A percentile compares a stretch with the other conserved stretches of the same genome.
Evolutionary conservation across 2,888 invertebrate genomes (phyloP).

Genomic region (Girardia tigrina): DNA sequence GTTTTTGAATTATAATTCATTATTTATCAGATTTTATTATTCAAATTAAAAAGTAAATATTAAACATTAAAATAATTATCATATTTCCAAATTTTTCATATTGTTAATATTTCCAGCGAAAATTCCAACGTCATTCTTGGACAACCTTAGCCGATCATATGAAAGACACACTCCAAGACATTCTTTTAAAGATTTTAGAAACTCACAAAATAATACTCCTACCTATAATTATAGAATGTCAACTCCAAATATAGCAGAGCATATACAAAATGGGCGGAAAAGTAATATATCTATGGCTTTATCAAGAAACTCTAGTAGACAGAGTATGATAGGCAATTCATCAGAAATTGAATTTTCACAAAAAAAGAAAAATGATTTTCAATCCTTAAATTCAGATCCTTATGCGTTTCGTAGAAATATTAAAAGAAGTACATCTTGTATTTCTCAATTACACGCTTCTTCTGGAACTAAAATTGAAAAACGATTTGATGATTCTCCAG

Average conservation of each 20-base stretch:
- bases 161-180: background rate
- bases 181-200: slow-evolving; percentile 6
- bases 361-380: background rate
- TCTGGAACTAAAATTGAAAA: background rate
- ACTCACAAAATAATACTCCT: background rate
- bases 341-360: background rate
- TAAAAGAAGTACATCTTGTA: background rate
- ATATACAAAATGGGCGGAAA: background rate
- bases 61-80: no score
- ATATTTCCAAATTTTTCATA: no score
- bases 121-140: background rate
- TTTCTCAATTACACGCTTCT: background rate
- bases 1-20: no score
- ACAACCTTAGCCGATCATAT: background rate
- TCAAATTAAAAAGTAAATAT: no score
- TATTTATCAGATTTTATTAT: no score
- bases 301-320: background rate
- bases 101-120: background rate
- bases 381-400: background rate
- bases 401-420: background rate
- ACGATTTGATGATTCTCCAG: background rate
- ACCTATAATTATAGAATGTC: background rate
- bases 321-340: background rate
- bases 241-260: background rate
- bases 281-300: background rate